Evolutionary conservation across 2,888 invertebrate species (phyloP).

Genomic region (Clivina fossor): DNA sequence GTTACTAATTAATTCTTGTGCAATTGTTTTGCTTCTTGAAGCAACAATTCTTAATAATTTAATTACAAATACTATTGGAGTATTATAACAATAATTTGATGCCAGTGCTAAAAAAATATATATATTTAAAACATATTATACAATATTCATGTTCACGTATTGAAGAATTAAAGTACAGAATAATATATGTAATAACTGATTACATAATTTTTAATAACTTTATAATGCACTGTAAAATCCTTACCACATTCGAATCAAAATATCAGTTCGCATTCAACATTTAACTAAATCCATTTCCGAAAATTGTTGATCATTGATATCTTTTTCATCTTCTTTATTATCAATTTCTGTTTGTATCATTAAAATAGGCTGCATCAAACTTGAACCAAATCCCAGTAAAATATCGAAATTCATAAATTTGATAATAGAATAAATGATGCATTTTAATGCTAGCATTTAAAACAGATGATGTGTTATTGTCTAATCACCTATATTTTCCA

Average conservation of each 20-base stretch:
- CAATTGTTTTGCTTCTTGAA: conserved; percentile 61
- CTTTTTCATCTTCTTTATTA: conserved; percentile 57
- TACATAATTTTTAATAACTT: background rate
- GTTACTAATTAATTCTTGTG: conserved; percentile 54
- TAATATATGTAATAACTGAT: too few relatives aligned
- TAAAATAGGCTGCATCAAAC: conserved; percentile 62
- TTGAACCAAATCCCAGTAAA: conserved; percentile 66
- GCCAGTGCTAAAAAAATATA: conserved; percentile 5
- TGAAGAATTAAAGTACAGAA: too few relatives aligned
- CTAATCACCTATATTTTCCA: conserved; percentile 80
- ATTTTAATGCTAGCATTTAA: conserved; percentile 76
- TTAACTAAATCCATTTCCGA: conserved; percentile 80
- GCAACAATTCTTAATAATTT: conserved; percentile 73
- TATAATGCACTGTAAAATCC: background rate
- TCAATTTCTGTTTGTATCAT: conserved; percentile 50
- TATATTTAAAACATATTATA: too few relatives aligned
- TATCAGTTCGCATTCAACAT: conserved; percentile 71
- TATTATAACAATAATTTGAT: conserved; percentile 55
- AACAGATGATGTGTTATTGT: conserved; percentile 75
- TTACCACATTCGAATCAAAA: conserved; percentile 71
- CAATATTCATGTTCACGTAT: too few relatives aligned
- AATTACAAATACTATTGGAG: conserved; percentile 69
- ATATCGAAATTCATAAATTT: conserved; percentile 78
- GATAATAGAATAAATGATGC: conserved; percentile 72
- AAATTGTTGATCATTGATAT: conserved; percentile 83